Evolutionary conservation across 2,113 vertebrate species (phyloP), one percentile per base, ranked within the genome.

Genomic region (Agapornis roseicollis): DNA sequence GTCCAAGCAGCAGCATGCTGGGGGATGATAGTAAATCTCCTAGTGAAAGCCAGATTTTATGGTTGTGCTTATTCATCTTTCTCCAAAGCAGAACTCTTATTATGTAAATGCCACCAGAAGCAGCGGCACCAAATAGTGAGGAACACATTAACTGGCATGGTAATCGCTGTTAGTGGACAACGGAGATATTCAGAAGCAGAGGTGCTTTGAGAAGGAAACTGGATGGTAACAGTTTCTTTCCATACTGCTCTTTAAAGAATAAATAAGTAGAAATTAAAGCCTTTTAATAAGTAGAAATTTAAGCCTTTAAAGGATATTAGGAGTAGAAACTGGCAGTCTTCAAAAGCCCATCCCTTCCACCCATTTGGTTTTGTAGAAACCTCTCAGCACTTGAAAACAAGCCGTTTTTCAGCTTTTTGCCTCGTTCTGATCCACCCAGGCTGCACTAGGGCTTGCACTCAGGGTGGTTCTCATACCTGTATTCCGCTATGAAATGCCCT

Each of bases 51-150:
- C 77, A 85, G 80, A n/a, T 73, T 77, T 78, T 46, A 81, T 80
- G 83, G 56, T 70, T 85, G 55, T 87, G 93, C 89, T 94, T 85
- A 85, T 64, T 95, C 87, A 91, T 91, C 58, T 79, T 78, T 79
- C 86, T 77, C 70, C 84, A 44, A 37, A 85, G 92, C 88, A 85
- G 29, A 85, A 25, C 55, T 85, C 56, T 76, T 76, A 7, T 63
- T 85, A 53, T 29, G 39, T 74, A 79, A 92, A 87, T 91, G 87
- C 73, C 80, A 90, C 20, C 42, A 78, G 80, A 46, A 80, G 72
- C 63, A 6, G 63, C 5, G 33, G 76, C 87, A 60, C 52, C 0
- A 11, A 63, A 61, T 3, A n/a, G 55, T 10, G 10, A 71, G 20
- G 41, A 50, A 13, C 2, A 1, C 18, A 7, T 46, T 11, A 31